Conservation (phyloP, 2,888 invertebrate species). For the Caenorhabditis macrosperma region DNA sequence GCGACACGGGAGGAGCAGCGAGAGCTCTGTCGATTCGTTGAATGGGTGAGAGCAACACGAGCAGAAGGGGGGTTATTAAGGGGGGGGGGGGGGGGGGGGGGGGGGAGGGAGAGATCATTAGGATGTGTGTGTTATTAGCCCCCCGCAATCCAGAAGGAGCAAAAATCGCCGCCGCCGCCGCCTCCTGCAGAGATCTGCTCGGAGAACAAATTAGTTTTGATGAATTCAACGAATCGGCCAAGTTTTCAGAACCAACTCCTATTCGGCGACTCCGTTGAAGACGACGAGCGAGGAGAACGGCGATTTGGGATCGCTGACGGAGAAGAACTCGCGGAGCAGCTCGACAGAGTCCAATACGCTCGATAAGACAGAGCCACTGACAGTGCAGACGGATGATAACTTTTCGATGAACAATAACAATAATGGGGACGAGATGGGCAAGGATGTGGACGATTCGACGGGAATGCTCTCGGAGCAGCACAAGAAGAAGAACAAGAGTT, state of each 20-base stretch:
- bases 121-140: too few species aligned
- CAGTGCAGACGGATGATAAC: conserved; percentile 43
- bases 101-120: too few species aligned
- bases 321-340: conserved; percentile 46
- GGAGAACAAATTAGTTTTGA: background rate
- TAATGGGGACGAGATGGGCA: conserved; percentile 33
- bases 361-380: conserved; percentile 39
- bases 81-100: too few species aligned
- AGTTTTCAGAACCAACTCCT: conserved; percentile 35
- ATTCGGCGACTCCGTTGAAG: conserved; percentile 35
- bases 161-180: too few species aligned
- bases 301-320: conserved; percentile 36
- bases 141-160: too few species aligned
- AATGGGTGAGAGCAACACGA: too few species aligned
- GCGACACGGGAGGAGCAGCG: conserved; percentile 38
- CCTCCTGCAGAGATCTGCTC: too few species aligned
- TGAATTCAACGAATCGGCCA: background rate
- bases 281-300: conserved; percentile 17
- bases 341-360: conserved; percentile 45
- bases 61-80: background rate
- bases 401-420: conserved; percentile 50
- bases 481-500: conserved; percentile 41
- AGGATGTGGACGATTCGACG: conserved; percentile 28
- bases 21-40: conserved; percentile 54
- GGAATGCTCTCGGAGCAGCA: conserved; percentile 19